Base-by-base conservation (phyloP, 2,797 vertebrate genomes). In the Phaenicophaeus curvirostris region DNA sequence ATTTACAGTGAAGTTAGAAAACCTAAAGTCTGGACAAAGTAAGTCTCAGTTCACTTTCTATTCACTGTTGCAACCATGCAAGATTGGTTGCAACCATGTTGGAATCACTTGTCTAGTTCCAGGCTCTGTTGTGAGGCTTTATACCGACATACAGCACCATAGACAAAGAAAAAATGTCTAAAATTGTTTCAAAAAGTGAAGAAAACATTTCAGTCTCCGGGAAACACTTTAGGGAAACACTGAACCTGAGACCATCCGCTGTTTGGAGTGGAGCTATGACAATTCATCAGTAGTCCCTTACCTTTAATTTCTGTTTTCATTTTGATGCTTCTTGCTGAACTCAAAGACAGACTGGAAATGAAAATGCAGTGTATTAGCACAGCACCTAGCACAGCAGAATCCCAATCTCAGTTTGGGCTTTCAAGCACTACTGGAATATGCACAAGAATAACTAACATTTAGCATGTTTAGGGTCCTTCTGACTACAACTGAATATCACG, bases 1-100 rank as follows among this genome's bases (percentile, higher is more conserved):
- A 55, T 81, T 93, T 90, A 37, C 53, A 80, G 50, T 51, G 91
- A 90, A 66, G 54, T 75, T 41, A 19, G 61, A 85, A 89, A 92
- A 71, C 33, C 51, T 50, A 90, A 1, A 80, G 68, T 51, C 31
- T 51, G 65, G 33, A 77, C 41, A 57, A 93, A 93, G 50, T 33
- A 24, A n/a, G 65, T 35, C 41, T 67, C 58, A 54, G 7, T 89
- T 94, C 48, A 86, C 48, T 51, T 84, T 30, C 65, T 71, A 17
- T 31, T 89, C n/a, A 50, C 39, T 71, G 18, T 13, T 84, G 57
- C 19, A 46, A 46, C 46, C 21, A 24, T 48, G 46, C 21, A 81
- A 81, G 57, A 25, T 5, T 13, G 11, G 30, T 68, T 86, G 58
- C 30, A 77, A 24, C 35, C 65, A 71, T 13, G 27, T 82, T 65